A percentile compares a stretch with the other conserved stretches of the same genome.
These are phyloP conservation scores for Notoglanidium macrostoma DNA, from an alignment of 2,797 vertebrate species.

Conservation along the genomic window DNA sequence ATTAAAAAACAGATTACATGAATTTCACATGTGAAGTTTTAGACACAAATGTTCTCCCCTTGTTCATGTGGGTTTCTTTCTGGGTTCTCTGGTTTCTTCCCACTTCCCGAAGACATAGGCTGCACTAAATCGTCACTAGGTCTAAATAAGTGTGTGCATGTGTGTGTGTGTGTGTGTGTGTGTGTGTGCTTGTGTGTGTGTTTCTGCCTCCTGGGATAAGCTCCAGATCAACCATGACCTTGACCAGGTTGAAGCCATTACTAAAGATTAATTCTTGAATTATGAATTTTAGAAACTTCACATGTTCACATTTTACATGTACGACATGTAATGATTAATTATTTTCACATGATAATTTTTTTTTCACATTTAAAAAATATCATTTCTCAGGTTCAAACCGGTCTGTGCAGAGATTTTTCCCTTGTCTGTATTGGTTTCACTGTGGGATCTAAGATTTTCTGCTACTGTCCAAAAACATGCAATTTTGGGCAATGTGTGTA, in stretches of 20 bases:
- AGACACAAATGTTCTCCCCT: neutral
- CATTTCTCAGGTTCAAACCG: neutral
- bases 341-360: neutral
- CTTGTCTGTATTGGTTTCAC: neutral
- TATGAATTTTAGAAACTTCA: neutral
- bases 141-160: neutral
- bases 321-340: neutral
- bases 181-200: neutral
- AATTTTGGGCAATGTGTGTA: neutral
- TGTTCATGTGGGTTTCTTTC: neutral
- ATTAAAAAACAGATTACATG: neutral
- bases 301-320: too few species aligned
- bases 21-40: neutral
- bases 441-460: neutral
- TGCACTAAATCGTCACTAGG: neutral
- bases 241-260: neutral
- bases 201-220: neutral
- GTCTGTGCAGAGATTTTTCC: neutral
- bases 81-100: neutral
- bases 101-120: neutral
- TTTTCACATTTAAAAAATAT: neutral
- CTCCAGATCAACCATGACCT: neutral
- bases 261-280: neutral
- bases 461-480: neutral
- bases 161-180: neutral